Base-by-base conservation (phyloP, 2,888 invertebrate species). In the Ochlodes sylvanus region DNA sequence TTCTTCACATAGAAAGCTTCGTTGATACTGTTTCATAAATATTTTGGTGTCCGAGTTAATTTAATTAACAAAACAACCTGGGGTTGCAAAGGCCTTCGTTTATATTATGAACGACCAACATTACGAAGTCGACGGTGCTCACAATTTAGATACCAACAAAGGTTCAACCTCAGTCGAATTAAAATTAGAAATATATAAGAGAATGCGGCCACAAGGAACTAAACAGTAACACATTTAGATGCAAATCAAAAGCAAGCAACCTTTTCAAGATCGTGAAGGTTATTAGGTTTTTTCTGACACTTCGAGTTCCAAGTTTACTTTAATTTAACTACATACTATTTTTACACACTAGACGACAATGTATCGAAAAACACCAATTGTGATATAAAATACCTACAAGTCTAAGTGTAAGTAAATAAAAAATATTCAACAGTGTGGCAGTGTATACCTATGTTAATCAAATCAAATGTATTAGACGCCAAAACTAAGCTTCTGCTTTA, bases 11-110 rank as follows among this genome's bases (percentile, higher is more conserved):
- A 19, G 19, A 5, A 19, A 50, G 19, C 9, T 52, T 52, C 21
- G 52, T 52, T 52, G 52, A 14, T 27, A 50, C 17, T 12, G 52
- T 52, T 50, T 47, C 38, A 41, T 55, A 15, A 52, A 52, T 52
- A 52, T 52, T 19, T 21, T 52, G 52, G 21, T 14, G 52, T 52
- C 21, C 27, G 21, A 21, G 52, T 52, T 52, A 52, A 52, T 52
- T 52, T 52, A 52, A 52, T 52, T 52, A 52, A 52, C 52, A 52
- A 27, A 52, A 52, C 52, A 52, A 52, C 52, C 52, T 52, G 52
- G 52, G 52, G 52, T 52, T 52, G 6, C 21, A 21, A 10, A 21
- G 52, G 52, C 52, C 52, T 52, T 4, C 52, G 10, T 21, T 52
- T 52, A 27, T 14, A 27, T 52, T 52, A 27, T 2, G 7, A 27